Percentiles rank a stretch among this genome's conserved stretches.
These are phyloP conservation scores for Bibio marci DNA, from an alignment of 2,888 invertebrate genomes.

Conservation along the genomic window DNA sequence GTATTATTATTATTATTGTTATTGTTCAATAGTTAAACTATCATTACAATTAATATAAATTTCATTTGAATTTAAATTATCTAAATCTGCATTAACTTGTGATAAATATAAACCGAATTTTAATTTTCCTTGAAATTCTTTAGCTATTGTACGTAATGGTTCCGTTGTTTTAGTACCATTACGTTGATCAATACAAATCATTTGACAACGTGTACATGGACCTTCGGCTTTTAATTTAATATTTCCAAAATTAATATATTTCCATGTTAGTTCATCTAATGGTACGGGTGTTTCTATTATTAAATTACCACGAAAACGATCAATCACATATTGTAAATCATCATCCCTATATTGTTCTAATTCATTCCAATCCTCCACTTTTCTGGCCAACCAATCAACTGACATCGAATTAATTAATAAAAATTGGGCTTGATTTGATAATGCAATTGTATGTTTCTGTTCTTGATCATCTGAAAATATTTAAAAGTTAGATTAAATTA, in stretches of 20 bases:
- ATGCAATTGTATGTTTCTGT: constrained; percentile 31
- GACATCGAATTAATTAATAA: constrained; percentile 66
- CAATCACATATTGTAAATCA: constrained; percentile 32
- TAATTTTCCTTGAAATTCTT: constrained; percentile 55
- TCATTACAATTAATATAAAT: constrained; percentile 2
- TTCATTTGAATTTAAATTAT: not conserved
- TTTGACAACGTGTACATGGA: constrained; percentile 79
- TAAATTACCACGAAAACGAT: constrained; percentile 83
- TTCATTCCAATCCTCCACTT: constrained; percentile 26
- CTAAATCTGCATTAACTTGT: not conserved
- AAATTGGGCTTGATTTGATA: constrained; percentile 75
- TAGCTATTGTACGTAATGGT: constrained; percentile 57
- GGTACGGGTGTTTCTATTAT: constrained; percentile 52
- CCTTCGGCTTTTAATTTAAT: constrained; percentile 55
- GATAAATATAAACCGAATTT: constrained; percentile 67
- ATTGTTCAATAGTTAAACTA: constrained; percentile 1
- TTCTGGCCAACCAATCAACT: constrained; percentile 48
- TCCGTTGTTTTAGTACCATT: constrained; percentile 65
- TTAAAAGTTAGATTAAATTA: constrained; percentile 12
- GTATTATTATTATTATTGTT: not conserved
- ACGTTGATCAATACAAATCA: constrained; percentile 85
- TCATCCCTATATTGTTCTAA: not conserved
- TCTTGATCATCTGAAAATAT: too few species aligned
- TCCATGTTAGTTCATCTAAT: constrained; percentile 66
- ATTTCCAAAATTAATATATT: constrained; percentile 44